Evolutionary conservation across 2,113 vertebrate species (phyloP).

Genomic region (Marcusenius ussheri): DNA sequence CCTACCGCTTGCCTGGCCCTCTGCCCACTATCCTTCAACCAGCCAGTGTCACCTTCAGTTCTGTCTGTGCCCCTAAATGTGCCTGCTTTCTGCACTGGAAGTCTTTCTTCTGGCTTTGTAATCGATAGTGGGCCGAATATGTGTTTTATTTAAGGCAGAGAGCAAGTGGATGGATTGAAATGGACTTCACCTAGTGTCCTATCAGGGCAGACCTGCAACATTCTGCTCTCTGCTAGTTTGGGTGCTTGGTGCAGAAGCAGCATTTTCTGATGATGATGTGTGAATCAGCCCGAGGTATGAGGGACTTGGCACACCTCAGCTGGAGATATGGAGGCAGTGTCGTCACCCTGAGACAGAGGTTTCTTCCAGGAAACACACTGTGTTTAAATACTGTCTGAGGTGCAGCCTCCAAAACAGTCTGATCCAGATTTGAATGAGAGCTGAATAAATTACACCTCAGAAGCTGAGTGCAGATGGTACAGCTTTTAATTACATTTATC

Average conservation of each 20-base stretch:
- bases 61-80: background rate
- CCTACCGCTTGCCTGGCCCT: background rate
- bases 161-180: background rate
- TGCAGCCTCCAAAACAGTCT: background rate
- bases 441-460: background rate
- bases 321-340: background rate
- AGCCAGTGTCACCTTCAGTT: background rate
- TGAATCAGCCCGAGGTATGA: background rate
- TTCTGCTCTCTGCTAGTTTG: background rate
- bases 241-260: background rate
- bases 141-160: background rate
- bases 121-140: background rate
- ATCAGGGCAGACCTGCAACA: background rate
- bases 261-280: background rate
- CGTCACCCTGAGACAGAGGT: background rate
- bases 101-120: background rate
- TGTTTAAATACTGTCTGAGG: background rate
- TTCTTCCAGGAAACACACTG: background rate
- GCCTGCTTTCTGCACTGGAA: background rate
- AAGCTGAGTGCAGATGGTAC: background rate
- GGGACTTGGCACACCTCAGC: background rate
- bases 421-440: background rate
- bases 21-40: background rate
- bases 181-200: too few species aligned
- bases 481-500: background rate